Evolutionary conservation across 2,888 invertebrate species (phyloP).

Genomic region (Cerceris rybyensis): DNA sequence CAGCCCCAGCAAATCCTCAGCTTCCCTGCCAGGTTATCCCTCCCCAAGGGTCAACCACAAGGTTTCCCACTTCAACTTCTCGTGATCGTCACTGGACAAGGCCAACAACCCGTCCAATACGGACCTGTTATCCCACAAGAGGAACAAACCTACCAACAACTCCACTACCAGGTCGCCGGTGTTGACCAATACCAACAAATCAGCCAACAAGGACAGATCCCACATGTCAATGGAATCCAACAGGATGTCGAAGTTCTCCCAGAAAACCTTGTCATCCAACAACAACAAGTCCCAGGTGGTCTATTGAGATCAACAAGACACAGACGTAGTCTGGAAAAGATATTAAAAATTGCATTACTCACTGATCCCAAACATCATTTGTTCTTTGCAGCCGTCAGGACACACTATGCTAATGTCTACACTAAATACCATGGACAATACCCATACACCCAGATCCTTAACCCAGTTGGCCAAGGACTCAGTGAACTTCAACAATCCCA

Average conservation of each 20-base stretch:
- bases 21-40: slow-evolving; percentile 85
- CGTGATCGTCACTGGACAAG: slow-evolving; percentile 84
- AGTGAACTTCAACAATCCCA: slow-evolving; percentile 26
- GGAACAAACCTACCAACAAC: slow-evolving; percentile 68
- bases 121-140: slow-evolving; percentile 82
- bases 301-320: neutral
- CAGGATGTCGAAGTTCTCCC: slow-evolving; percentile 73
- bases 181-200: slow-evolving; percentile 67
- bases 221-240: slow-evolving; percentile 55
- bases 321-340: neutral
- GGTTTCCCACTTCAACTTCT: slow-evolving; percentile 86
- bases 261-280: slow-evolving; percentile 49
- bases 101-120: slow-evolving; percentile 80
- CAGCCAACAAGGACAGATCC: slow-evolving; percentile 45
- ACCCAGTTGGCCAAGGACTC: slow-evolving; percentile 45
- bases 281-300: slow-evolving; percentile 36
- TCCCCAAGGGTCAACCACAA: slow-evolving; percentile 86
- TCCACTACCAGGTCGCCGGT: slow-evolving; percentile 71
- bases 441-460: slow-evolving; percentile 46
- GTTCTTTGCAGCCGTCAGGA: slow-evolving; percentile 48
- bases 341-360: too few species aligned
- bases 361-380: slow-evolving; percentile 17
- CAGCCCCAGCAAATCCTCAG: slow-evolving; percentile 83
- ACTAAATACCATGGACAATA: slow-evolving; percentile 49
- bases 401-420: slow-evolving; percentile 47